Evolutionary conservation across 37 sponge, comb jelly and placozoan genomes (phyloP).

Genomic region (Cladorhizidae sp.): DNA sequence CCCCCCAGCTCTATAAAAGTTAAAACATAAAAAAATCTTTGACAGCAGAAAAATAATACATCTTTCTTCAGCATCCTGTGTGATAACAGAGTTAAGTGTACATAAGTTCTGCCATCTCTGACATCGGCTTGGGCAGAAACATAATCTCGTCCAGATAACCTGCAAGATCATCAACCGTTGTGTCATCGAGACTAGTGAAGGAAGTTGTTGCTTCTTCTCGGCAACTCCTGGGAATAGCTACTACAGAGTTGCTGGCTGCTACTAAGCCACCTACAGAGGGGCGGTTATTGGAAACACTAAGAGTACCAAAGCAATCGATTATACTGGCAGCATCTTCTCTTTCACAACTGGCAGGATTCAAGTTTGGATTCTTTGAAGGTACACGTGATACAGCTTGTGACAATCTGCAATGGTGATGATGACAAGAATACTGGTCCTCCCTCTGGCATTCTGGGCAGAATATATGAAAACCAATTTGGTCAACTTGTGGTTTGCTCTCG

Average conservation of each 20-base stretch:
- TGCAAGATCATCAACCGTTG: slow-evolving; percentile 85
- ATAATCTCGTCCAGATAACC: slow-evolving; percentile 81
- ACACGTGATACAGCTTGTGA: too few species aligned
- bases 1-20: too few species aligned
- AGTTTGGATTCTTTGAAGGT: background rate
- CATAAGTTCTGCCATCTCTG: slow-evolving; percentile 86
- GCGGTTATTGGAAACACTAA: slow-evolving; percentile 12
- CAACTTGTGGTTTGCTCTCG: too few species aligned
- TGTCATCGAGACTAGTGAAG: slow-evolving; percentile 45
- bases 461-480: too few species aligned
- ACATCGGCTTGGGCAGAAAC: slow-evolving; percentile 85
- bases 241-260: background rate
- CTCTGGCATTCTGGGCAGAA: too few species aligned
- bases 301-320: slow-evolving; percentile 10
- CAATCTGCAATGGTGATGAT: too few species aligned
- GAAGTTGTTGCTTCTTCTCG: slow-evolving; percentile 20
- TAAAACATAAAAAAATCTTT: too few species aligned
- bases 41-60: too few species aligned
- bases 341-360: background rate
- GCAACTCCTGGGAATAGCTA: background rate
- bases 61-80: too few species aligned
- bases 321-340: background rate
- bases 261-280: background rate
- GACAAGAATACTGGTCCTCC: too few species aligned
- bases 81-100: slow-evolving; percentile 76